Conservation (phyloP, 2,888 invertebrate species). For the Ichneumoninae sp. region DNA sequence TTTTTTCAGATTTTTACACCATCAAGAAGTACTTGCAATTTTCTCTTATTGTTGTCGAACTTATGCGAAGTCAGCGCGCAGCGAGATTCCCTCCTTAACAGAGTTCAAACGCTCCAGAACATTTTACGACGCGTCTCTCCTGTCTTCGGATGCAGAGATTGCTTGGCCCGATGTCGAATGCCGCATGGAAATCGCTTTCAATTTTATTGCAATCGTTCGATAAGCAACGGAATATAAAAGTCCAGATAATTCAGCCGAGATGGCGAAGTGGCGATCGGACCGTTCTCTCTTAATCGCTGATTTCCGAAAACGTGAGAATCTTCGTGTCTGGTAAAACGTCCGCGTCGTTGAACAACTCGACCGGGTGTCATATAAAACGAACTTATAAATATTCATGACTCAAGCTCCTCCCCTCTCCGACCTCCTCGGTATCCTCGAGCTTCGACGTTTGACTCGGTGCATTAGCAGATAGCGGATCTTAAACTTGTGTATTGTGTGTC, state of each 20-base stretch:
- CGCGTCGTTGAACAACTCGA: constrained; percentile 1
- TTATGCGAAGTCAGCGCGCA: too few species aligned
- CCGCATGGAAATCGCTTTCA: constrained; percentile 23
- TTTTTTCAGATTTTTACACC: too few species aligned
- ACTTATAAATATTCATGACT: constrained; percentile 75
- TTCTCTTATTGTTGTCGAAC: too few species aligned
- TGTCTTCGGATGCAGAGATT: constrained; percentile 12
- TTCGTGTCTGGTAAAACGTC: constrained; percentile 19
- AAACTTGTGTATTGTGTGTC: constrained; percentile 43
- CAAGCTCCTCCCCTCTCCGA: constrained; percentile 38
- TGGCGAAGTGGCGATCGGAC: not conserved
- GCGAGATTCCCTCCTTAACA: not conserved
- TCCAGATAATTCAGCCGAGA: constrained; percentile 25
- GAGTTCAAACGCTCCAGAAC: constrained; percentile 38
- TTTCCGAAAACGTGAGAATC: constrained; percentile 37
- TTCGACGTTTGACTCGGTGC: constrained; percentile 73
- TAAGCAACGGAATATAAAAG: constrained; percentile 37
- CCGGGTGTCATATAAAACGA: constrained; percentile 5
- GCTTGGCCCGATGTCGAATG: not conserved
- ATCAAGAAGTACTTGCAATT: too few species aligned
- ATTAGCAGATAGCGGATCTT: constrained; percentile 76
- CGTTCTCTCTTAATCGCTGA: constrained; percentile 25
- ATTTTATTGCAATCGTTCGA: constrained; percentile 42
- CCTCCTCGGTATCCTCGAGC: constrained; percentile 22
- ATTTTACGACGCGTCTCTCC: constrained; percentile 39